Base-by-base conservation (phyloP, 1,140 invertebrate genomes). In the Formica selysi region DNA sequence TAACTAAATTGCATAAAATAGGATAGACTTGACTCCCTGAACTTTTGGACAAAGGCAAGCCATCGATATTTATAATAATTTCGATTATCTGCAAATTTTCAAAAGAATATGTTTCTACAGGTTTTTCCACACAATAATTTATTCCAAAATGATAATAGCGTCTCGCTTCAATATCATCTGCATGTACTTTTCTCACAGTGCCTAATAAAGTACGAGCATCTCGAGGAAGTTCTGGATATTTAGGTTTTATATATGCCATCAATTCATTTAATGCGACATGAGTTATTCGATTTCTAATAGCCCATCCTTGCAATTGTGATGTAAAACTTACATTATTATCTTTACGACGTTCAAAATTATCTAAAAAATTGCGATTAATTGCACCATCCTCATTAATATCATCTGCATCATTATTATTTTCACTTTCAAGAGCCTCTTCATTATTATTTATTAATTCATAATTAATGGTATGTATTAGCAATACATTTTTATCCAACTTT, bases 141-240 rank as follows among this genome's bases (percentile, higher is more conserved):
- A 74, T 51, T 3, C 54, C 54, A 74, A 74, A 74, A 74, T 74
- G 70, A 73, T 59, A 73, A 26, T 74, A 74, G 6, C 6, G 54
- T 59, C 32, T 32, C 2, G 70, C 29, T 73, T 54, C 13, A 59
- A 59, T n/a, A 38, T 22, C 10, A 13, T 57, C 48, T 73, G 19
- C 19, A 73, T 73, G 1, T 57, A 73, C 19, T 57, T 73, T 73
- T 7, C 32, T 57, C 5, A 38, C 0, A 73, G 70, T 73, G 6
- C 32, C 19, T 73, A 73, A 73, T 22, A 73, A 73, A 57, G 19
- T 57, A 57, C 51, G 51, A 57, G 70, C 70, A 73, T 73, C 32
- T 36, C 51, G 19, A 57, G 70, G 51, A 22, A 73, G 8, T 73
- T 73, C 32, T 22, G 32, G 51, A 73, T 73, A 73, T 36, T 26